phyloP scores from a whole-genome alignment of 2,113 vertebrate genomes.

The Tichodroma muraria region DNA sequence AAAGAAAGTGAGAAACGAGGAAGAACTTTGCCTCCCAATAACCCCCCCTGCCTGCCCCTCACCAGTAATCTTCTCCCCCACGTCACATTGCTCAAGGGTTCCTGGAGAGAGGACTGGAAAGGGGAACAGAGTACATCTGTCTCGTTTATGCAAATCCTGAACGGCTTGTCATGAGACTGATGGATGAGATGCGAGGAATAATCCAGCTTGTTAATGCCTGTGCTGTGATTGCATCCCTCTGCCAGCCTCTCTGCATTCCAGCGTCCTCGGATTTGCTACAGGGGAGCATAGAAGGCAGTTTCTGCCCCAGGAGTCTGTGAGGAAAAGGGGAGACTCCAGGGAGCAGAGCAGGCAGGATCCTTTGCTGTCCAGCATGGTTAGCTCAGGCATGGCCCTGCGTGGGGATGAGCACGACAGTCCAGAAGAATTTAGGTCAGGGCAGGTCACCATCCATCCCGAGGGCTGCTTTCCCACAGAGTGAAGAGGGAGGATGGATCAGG shows the following conservation, averaged over 20 bases:
- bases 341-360: background rate
- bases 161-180: background rate
- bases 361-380: background rate
- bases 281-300: background rate
- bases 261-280: background rate
- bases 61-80: background rate
- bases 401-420: background rate
- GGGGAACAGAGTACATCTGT: background rate
- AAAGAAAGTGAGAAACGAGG: background rate
- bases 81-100: background rate
- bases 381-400: background rate
- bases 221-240: background rate
- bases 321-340: background rate
- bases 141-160: background rate
- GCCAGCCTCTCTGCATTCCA: background rate
- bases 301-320: background rate
- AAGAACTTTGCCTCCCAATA: background rate
- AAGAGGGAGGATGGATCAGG: background rate
- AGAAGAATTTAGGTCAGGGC: background rate
- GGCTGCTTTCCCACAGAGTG: background rate
- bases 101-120: background rate
- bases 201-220: background rate
- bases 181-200: background rate
- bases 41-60: background rate
- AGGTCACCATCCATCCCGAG: background rate